Conservation (phyloP, 2,797 vertebrate genomes). For the Poliocrania exsul region DNA sequence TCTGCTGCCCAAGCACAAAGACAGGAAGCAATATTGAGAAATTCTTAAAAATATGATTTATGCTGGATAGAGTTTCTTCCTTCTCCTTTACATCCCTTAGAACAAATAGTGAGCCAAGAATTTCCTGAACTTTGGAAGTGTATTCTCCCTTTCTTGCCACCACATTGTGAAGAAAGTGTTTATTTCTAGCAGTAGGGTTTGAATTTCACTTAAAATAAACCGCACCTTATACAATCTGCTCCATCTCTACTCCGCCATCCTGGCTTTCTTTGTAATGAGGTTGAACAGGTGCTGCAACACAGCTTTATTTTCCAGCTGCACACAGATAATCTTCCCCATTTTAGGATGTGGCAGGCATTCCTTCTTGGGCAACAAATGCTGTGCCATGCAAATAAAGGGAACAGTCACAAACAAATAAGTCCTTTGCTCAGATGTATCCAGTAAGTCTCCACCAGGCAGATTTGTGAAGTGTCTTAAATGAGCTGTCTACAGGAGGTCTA, state of each 20-base stretch:
- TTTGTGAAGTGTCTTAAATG: background rate
- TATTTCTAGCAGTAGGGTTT: background rate
- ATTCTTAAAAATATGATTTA: constrained; percentile 35
- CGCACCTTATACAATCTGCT: background rate
- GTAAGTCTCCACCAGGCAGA: background rate
- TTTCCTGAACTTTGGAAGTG: constrained; percentile 24
- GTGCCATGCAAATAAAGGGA: background rate
- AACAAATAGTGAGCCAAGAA: constrained; percentile 3
- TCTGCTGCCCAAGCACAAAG: constrained; percentile 18
- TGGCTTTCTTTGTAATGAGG: constrained; percentile 12
- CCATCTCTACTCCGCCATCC: background rate
- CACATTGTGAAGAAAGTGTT: background rate
- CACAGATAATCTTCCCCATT: background rate
- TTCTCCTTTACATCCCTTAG: constrained; percentile 10
- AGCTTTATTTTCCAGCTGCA: background rate
- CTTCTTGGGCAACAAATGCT: background rate
- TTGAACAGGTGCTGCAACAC: background rate
- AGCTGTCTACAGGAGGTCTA: background rate
- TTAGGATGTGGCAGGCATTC: background rate
- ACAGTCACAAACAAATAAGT: background rate
- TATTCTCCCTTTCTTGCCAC: background rate
- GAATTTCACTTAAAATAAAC: constrained; percentile 33
- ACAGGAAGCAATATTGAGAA: constrained; percentile 54
- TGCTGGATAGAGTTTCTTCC: background rate
- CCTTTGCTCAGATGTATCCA: background rate